A percentile compares a stretch with the other conserved stretches of the same genome.
Evolutionary conservation across 2,888 invertebrate species (phyloP).

Genomic region (Drosophila stalkeri): DNA sequence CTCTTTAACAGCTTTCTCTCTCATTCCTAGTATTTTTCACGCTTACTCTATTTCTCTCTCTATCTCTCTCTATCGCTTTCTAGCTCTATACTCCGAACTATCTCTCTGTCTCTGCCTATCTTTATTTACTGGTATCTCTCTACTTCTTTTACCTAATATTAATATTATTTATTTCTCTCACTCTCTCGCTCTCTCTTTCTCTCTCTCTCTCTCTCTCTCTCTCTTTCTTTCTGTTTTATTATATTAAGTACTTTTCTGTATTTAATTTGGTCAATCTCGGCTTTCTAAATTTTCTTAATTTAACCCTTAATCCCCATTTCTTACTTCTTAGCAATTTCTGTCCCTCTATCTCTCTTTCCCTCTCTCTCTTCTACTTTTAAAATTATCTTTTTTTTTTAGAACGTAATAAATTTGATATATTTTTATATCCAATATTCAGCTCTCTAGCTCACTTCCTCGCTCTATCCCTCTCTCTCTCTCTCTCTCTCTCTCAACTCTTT

Average conservation of each 20-base stretch:
- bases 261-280: background rate
- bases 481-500: background rate
- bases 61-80: background rate
- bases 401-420: conserved; percentile 1
- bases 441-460: background rate
- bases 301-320: too few relatives aligned
- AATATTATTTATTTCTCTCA: background rate
- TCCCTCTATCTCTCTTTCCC: background rate
- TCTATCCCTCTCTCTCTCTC: background rate
- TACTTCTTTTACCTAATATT: too few relatives aligned
- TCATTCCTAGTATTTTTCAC: too few relatives aligned
- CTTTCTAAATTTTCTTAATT: too few relatives aligned
- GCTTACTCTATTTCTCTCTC: background rate
- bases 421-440: too few relatives aligned
- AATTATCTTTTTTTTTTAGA: background rate
- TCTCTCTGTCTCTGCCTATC: background rate
- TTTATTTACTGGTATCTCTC: background rate
- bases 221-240: background rate
- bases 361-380: background rate
- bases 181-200: too few relatives aligned
- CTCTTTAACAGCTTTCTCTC: background rate
- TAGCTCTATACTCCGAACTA: too few relatives aligned
- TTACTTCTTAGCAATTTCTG: background rate
- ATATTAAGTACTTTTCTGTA: too few relatives aligned
- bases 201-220: too few relatives aligned